These are phyloP conservation scores for Gastrophysa polygoni DNA, from an alignment of 2,888 invertebrate genomes.

Conservation along the genomic window DNA sequence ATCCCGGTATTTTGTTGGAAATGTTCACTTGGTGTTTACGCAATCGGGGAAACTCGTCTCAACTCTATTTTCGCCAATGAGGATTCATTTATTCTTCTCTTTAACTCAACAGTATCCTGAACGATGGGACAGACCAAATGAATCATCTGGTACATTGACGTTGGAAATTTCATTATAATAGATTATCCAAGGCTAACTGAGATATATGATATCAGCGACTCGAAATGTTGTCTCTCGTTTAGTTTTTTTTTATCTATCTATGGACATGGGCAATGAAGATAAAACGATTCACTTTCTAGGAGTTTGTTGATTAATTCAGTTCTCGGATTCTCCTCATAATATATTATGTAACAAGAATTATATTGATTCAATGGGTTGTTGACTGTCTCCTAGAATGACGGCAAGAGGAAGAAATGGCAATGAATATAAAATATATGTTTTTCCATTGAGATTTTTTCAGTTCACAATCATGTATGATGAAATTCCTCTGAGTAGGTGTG, in stretches of 20 bases:
- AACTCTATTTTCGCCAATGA: neutral
- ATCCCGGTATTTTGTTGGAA: too few species aligned
- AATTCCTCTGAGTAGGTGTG: too few species aligned
- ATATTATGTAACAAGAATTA: too few species aligned
- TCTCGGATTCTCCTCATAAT: too few species aligned
- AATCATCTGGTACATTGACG: conserved; percentile 16
- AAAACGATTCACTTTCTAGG: neutral
- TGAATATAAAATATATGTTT: too few species aligned
- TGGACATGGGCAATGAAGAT: conserved; percentile 8
- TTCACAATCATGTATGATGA: too few species aligned
- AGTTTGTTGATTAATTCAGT: neutral
- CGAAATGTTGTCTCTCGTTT: conserved; percentile 30
- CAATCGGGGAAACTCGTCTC: neutral
- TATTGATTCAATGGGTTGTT: too few species aligned
- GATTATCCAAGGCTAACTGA: conserved; percentile 42
- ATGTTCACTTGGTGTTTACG: neutral
- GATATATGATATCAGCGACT: conserved; percentile 43
- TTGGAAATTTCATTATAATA: conserved; percentile 40
- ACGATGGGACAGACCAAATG: neutral
- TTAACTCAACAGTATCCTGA: neutral
- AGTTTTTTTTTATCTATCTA: conserved; percentile 5
- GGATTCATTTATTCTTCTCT: neutral
- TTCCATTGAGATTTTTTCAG: too few species aligned
- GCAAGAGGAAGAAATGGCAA: too few species aligned
- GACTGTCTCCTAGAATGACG: too few species aligned